Evolutionary conservation across 2,888 invertebrate genomes (phyloP).

Genomic region (Troides helena): DNA sequence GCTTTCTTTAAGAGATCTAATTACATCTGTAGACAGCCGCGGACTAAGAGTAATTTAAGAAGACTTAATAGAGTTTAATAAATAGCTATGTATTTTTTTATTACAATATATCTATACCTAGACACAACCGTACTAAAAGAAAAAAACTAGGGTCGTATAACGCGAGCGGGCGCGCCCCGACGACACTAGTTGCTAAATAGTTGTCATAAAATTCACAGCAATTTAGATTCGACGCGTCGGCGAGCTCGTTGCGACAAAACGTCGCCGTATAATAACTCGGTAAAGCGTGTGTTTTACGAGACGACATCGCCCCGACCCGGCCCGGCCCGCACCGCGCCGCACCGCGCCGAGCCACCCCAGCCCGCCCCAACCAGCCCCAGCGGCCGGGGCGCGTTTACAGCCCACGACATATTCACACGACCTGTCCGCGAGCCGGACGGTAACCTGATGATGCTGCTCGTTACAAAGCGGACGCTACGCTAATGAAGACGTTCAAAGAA

Average conservation of each 20-base stretch:
- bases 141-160: conserved; percentile 16
- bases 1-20: too few species aligned
- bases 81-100: conserved; percentile 2
- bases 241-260: conserved; percentile 53
- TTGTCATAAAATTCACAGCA: conserved; percentile 65
- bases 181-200: conserved; percentile 48
- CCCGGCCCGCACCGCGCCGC: conserved; percentile 36
- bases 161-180: conserved; percentile 32
- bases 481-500: too few species aligned
- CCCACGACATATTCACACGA: too few species aligned
- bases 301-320: conserved; percentile 43
- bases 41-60: too few species aligned
- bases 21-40: too few species aligned
- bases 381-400: too few species aligned
- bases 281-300: conserved; percentile 67
- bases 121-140: conserved; percentile 12
- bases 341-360: neutral
- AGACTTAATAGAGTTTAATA: too few species aligned
- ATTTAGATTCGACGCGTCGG: conserved; percentile 62
- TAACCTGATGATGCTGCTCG: too few species aligned
- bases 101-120: neutral
- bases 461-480: too few species aligned
- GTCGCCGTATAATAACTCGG: conserved; percentile 64
- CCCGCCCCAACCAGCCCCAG: too few species aligned
- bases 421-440: too few species aligned